Conservation (phyloP, 2,113 vertebrate genomes). For the Menura novaehollandiae region DNA sequence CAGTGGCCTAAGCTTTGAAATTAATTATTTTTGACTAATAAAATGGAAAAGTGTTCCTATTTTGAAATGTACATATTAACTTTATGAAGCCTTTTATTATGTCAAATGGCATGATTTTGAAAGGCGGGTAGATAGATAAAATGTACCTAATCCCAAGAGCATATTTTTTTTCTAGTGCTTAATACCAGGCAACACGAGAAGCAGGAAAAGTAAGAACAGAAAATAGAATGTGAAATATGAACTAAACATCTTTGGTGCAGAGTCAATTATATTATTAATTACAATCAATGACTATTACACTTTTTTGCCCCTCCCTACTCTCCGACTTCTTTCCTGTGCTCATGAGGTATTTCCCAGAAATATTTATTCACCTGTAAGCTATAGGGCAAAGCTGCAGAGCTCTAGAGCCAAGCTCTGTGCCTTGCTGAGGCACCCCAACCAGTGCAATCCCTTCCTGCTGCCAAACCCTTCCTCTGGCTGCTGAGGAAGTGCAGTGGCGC, state of each 20-base stretch:
- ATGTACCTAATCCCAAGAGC: background rate
- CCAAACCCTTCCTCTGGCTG: background rate
- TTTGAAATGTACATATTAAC: background rate
- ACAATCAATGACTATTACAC: background rate
- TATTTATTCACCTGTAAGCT: background rate
- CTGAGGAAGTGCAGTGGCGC: background rate
- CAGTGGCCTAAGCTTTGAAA: background rate
- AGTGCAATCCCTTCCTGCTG: background rate
- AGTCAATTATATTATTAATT: background rate
- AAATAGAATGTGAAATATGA: background rate
- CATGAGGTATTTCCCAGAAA: background rate
- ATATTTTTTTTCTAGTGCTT: background rate
- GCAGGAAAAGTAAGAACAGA: background rate
- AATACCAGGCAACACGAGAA: background rate
- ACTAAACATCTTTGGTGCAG: background rate
- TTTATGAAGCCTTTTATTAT: background rate
- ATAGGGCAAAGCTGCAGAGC: background rate
- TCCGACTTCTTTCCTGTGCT: background rate
- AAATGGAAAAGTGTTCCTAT: background rate
- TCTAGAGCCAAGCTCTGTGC: background rate
- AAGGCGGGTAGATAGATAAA: background rate
- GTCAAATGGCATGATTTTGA: background rate
- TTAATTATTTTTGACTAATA: slow-evolving; percentile 21
- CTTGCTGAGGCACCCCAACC: background rate
- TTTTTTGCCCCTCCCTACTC: background rate